Base-by-base conservation (phyloP, 2,888 invertebrate genomes). In the Agrilus biguttatus region DNA sequence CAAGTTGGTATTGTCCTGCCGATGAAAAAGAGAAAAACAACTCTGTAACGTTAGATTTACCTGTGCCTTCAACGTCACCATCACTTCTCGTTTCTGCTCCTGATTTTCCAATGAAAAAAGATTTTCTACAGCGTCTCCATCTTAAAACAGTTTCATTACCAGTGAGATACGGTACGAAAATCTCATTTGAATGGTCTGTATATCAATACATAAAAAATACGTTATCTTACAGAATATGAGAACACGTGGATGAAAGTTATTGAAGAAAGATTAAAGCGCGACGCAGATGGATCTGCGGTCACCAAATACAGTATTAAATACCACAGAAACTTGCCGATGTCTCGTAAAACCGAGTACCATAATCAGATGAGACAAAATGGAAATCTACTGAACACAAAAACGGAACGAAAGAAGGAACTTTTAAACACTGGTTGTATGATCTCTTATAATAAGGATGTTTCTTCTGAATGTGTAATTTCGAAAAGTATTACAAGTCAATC, bases 171-270 rank as follows among this genome's bases (percentile, higher is more conserved):
- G 77, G 82, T 80, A 65, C 60, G 52, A 44, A 28, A 28, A 28
- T 12, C 17, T 17, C 7, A 28, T 37, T 36, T n/a, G 37, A 14
- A 13, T 13, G 14, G 1, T 6, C 7, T 35, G 3, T 23, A 28
- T 8, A 37, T 33, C 6, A 36, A 23, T 14, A 12, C 33, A 28
- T 35, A 23, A 19, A 39, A 10, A 19, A 40, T 12, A 40, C 33
- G 36, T 47, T 50, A 39, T 47, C 36, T 51, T 58, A 37, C 45
- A 65, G 65, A 64, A 52, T 53, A 74, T 54, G 81, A 81, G 61
- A 67, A 65, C 40, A 69, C 70, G 38, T 82, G 82, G 82, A 68
- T 72, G 52, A 73, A 72, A 56, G 70, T 82, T 48, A 53, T 80
- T 3, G 73, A 73, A 56, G 80, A 81, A 50, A 70, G 80, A 39